Percentiles rank a stretch among this genome's conserved stretches.
phyloP scores from a whole-genome alignment of 1,140 invertebrate species.

The Chlorops oryzae region DNA sequence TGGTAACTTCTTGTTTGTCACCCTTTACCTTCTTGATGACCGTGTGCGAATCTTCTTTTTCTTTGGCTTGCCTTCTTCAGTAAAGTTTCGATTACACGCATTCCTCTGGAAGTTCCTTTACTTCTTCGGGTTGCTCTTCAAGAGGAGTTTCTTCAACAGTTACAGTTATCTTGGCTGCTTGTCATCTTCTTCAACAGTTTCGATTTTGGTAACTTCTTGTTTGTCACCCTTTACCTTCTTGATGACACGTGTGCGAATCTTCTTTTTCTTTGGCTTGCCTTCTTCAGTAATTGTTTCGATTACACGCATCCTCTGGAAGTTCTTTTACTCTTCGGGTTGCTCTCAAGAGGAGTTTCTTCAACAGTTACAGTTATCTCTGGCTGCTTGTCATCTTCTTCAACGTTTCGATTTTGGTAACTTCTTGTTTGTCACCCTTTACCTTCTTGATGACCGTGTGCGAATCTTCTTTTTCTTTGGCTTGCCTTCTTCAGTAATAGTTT shows the following conservation, averaged over 20 bases:
- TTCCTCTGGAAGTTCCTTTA: slow-evolving; percentile 19
- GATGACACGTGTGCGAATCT: slow-evolving; percentile 13
- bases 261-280: slow-evolving; percentile 23
- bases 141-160: slow-evolving; percentile 11
- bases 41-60: slow-evolving; percentile 19
- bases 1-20: slow-evolving; percentile 34
- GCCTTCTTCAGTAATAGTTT: slow-evolving; percentile 27
- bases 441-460: slow-evolving; percentile 35
- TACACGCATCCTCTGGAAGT: slow-evolving; percentile 34
- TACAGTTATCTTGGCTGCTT: slow-evolving; percentile 29
- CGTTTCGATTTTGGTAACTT: slow-evolving; percentile 34
- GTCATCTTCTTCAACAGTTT: slow-evolving; percentile 31
- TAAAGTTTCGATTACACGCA: slow-evolving; percentile 12
- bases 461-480: slow-evolving; percentile 32
- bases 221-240: slow-evolving; percentile 22
- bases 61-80: slow-evolving; percentile 13
- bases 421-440: slow-evolving; percentile 27
- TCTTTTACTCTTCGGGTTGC: slow-evolving; percentile 16
- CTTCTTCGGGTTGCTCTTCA: slow-evolving; percentile 17
- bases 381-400: slow-evolving; percentile 35
- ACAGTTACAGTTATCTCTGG: slow-evolving; percentile 27
- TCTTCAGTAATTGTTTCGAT: slow-evolving; percentile 30
- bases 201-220: slow-evolving; percentile 26
- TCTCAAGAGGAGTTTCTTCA: slow-evolving; percentile 19
- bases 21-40: slow-evolving; percentile 33